These are phyloP conservation scores for Pocillopora grandis DNA, from an alignment of 92 coral and sea anemone species.

Conservation along the genomic window DNA sequence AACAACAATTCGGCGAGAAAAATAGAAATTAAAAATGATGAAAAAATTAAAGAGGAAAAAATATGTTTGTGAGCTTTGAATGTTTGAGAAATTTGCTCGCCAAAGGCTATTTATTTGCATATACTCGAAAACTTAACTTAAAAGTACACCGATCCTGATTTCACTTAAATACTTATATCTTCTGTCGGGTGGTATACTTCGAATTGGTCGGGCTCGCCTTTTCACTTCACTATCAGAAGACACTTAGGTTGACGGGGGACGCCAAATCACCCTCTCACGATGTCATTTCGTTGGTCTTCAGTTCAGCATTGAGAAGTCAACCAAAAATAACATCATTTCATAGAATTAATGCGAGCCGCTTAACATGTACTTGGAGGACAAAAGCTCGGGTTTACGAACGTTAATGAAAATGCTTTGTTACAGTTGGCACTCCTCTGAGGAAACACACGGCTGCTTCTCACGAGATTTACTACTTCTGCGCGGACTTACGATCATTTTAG, in stretches of 20 bases:
- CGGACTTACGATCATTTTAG: background rate
- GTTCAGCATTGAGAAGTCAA: background rate
- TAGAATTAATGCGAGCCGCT: background rate
- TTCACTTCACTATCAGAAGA: background rate
- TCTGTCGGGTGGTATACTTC: background rate
- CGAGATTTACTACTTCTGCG: slow-evolving; percentile 2
- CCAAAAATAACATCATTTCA: background rate
- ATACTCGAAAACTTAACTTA: background rate
- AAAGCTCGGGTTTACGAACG: slow-evolving; percentile 3
- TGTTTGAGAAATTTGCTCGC: background rate
- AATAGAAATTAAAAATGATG: background rate
- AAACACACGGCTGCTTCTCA: slow-evolving; percentile 41
- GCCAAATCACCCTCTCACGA: background rate
- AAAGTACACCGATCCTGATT: no score
- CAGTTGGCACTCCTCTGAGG: slow-evolving; percentile 10
- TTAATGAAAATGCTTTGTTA: slow-evolving; percentile 10
- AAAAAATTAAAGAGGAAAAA: background rate
- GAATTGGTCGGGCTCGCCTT: background rate
- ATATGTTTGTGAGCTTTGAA: background rate
- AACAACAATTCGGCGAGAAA: background rate
- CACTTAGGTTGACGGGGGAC: background rate
- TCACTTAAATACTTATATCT: no score
- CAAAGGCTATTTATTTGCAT: no score
- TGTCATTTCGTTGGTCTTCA: background rate
- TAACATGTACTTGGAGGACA: slow-evolving; percentile 15